Conservation (phyloP, 2,797 vertebrate genomes). For the Percopsis omiscomaycus region DNA sequence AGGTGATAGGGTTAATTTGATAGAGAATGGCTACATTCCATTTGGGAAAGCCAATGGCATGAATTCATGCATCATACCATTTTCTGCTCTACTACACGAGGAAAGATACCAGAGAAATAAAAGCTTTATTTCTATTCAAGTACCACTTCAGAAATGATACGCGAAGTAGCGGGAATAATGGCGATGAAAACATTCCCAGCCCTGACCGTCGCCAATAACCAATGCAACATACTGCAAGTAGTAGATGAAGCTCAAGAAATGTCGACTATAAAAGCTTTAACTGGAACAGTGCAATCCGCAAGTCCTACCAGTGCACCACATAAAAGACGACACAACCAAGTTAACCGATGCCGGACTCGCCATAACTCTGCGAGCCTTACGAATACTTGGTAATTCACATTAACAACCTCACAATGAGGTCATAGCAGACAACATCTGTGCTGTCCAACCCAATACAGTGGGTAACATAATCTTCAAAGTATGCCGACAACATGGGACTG, state of each 20-base stretch:
- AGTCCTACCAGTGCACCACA: constrained; percentile 8
- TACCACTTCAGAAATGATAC: not conserved
- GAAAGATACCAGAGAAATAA: not conserved
- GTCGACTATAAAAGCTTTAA: constrained; percentile 10
- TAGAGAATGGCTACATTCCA: not conserved
- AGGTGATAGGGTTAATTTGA: too few species aligned
- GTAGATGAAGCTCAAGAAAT: not conserved
- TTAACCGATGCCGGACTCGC: not conserved
- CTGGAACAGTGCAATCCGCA: constrained; percentile 21
- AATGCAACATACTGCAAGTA: not conserved
- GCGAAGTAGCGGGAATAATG: not conserved
- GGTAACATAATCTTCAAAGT: constrained; percentile 13
- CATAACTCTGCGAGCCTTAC: constrained; percentile 4
- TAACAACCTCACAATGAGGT: not conserved
- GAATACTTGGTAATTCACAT: constrained; percentile 14
- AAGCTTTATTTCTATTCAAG: not conserved
- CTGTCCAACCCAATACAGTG: constrained; percentile 1
- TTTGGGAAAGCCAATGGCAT: not conserved
- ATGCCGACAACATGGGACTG: constrained; percentile 3
- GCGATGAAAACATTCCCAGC: not conserved
- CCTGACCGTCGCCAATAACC: not conserved
- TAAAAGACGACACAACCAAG: constrained; percentile 5
- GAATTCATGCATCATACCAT: not conserved
- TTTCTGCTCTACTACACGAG: constrained; percentile 2
- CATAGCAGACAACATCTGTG: constrained; percentile 11